Conservation (phyloP, 2,113 vertebrate species). For the Sminthopsis crassicaudata region DNA sequence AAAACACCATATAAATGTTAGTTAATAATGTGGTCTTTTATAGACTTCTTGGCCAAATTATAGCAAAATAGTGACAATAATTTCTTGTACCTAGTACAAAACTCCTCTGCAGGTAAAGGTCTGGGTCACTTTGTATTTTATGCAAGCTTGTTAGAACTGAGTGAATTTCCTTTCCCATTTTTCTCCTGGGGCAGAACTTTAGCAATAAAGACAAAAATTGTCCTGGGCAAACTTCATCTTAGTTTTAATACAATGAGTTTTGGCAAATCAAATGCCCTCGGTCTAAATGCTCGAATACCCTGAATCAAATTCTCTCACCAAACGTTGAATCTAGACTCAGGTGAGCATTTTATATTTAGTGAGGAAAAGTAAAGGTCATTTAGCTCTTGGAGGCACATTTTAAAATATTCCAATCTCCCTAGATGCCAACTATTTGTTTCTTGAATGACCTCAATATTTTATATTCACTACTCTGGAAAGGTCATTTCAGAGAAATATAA, state of each 20-base stretch:
- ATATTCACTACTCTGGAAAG: constrained; percentile 75
- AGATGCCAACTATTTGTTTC: constrained; percentile 77
- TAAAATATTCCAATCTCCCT: constrained; percentile 75
- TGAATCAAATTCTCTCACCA: constrained; percentile 16
- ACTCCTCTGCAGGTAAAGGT: background rate
- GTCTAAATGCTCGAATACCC: constrained; percentile 38
- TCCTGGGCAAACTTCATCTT: constrained; percentile 24
- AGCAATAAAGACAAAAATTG: constrained; percentile 51
- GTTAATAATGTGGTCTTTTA: background rate
- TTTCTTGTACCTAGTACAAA: background rate
- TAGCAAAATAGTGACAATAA: background rate
- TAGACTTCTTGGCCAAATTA: background rate
- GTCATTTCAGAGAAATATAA: constrained; percentile 71
- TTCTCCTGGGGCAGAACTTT: background rate
- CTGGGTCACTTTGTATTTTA: background rate
- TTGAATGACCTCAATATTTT: constrained; percentile 66
- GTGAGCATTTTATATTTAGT: constrained; percentile 77
- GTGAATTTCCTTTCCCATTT: constrained; percentile 29
- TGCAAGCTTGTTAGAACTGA: constrained; percentile 25
- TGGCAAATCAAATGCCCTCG: constrained; percentile 41
- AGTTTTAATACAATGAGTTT: constrained; percentile 61
- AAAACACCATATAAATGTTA: background rate
- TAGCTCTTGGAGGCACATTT: constrained; percentile 74
- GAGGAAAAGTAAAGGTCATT: constrained; percentile 81
- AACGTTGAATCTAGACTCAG: constrained; percentile 52